Base-by-base conservation (phyloP, 2,113 vertebrate genomes). In the Odocoileus hemionus region DNA sequence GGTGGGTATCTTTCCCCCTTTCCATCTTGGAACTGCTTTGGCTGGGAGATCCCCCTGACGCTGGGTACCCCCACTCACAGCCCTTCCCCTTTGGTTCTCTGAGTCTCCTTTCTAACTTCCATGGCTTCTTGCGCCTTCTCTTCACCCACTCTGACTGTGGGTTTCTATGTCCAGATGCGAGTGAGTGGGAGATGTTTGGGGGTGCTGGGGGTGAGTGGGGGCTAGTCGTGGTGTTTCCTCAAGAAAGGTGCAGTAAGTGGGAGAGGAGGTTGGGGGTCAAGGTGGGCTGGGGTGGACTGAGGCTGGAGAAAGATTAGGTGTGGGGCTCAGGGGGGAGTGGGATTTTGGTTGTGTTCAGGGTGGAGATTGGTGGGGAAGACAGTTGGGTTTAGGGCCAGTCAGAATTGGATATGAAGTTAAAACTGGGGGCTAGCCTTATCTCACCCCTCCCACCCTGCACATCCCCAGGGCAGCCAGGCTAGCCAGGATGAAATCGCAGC, bases 381-480 rank as follows among this genome's bases (percentile, higher is more conserved):
- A 28, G 21, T 39, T 64, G n/a, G 54, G 7, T 50, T 84, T 55
- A 9, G 78, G 50, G n/a, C 60, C 11, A 60, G 36, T 91, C 61
- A 54, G 57, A 61, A 6, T 1, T 86, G 28, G 57, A 14, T 43
- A n/a, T 50, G 54, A 52, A 88, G 23, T 21, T 26, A 60, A 74
- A 78, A 33, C 14, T 13, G 3, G 25, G 64, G 36, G 21, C 43
- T 10, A 7, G 58, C 89, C 43, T 25, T n/a, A 33, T 7, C 39
- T 33, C 13, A 21, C 19, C 43, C 23, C 25, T 52, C 67, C 28
- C 16, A 6, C 91, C 43, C 79, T 84, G 52, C 14, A 90, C 3
- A 5, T 47, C 39, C 43, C 61, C 97, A 99, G 99, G 99, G 99
- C 36, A 98, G 98, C 25, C 99, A 99, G 21, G 99, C 99, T 93